Evolutionary conservation across 2,797 vertebrate genomes (phyloP).

Genomic region (Manis javanica): DNA sequence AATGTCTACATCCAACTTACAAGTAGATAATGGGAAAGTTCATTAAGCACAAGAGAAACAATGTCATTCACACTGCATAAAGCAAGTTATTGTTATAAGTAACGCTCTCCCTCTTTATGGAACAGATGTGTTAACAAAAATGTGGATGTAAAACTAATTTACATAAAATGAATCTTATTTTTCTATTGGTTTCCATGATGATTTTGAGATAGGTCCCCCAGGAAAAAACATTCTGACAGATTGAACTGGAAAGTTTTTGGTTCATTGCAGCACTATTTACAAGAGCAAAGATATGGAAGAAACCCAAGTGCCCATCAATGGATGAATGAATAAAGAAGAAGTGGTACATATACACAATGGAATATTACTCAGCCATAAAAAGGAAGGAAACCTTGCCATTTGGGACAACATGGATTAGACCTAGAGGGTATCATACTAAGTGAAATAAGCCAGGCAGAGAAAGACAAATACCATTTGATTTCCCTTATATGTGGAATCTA

Average conservation of each 20-base stretch:
- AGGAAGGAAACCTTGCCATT: no score
- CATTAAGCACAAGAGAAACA: constrained; percentile 58
- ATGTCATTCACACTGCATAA: constrained; percentile 34
- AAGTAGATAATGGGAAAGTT: constrained; percentile 47
- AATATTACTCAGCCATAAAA: no score
- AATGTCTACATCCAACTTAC: constrained; percentile 39
- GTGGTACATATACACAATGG: no score
- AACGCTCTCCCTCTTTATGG: constrained; percentile 19
- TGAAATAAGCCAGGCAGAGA: no score
- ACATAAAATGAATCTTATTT: constrained; percentile 62
- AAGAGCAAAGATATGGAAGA: no score
- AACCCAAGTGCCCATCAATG: no score
- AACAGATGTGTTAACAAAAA: constrained; percentile 61
- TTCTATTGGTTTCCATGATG: constrained; percentile 51
- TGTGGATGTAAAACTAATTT: constrained; percentile 56
- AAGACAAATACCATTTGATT: no score
- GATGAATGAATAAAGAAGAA: no score
- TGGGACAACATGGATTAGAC: no score
- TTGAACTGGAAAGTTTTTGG: constrained; percentile 25
- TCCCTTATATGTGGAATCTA: no score
- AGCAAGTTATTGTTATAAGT: constrained; percentile 20
- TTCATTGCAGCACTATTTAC: no score
- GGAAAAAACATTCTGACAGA: constrained; percentile 36
- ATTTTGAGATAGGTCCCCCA: constrained; percentile 29
- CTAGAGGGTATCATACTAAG: no score